Base-by-base conservation (phyloP, 2,888 invertebrate species). In the Ochropleura plecta region DNA sequence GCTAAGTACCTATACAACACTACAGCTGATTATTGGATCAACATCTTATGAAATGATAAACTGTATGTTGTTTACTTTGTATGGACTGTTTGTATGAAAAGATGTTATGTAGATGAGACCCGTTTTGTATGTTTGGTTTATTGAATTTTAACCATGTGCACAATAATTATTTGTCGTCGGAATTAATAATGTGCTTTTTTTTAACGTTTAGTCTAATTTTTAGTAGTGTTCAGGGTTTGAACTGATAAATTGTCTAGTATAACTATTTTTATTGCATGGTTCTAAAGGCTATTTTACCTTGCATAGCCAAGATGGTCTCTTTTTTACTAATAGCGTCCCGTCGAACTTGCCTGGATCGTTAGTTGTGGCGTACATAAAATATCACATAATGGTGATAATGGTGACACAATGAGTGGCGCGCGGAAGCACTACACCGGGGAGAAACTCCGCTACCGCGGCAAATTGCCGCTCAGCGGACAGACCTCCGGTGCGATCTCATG, bases 61-160 rank as follows among this genome's bases (percentile, higher is more conserved):
- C 30, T 6, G 16, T 67, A 51, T 55, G 71, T 20, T 46, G 40
- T 62, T 42, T 18, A 63, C 40, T 42, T 53, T 46, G 12, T 12
- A 51, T 62, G 8, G 7, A 10, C 5, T 30, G n/a, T 74, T 51
- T 74, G 68, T 53, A 30, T 74, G 60, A 14, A 74, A 48, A 68
- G 12, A 42, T 74, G 67, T 74, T 74, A 75, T 53, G 48, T 74
- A 48, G 46, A 55, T 48, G n/a, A 4, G 49, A 40, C 46, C 14
- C 53, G 42, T 40, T 18, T 67, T 40, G 18, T 18, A 73, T 18
- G 49, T 66, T 30, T 46, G 7, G 20, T 60, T 18, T 71, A 55
- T 74, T 67, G 59, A 60, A 10, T 51, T 73, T 66, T 49, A 40
- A 46, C 6, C n/a, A 30, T 30, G 20, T n/a, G 9, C 51, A 74